Conservation (phyloP, 2,797 vertebrate genomes). For the Hydrocynus forskahlii region DNA sequence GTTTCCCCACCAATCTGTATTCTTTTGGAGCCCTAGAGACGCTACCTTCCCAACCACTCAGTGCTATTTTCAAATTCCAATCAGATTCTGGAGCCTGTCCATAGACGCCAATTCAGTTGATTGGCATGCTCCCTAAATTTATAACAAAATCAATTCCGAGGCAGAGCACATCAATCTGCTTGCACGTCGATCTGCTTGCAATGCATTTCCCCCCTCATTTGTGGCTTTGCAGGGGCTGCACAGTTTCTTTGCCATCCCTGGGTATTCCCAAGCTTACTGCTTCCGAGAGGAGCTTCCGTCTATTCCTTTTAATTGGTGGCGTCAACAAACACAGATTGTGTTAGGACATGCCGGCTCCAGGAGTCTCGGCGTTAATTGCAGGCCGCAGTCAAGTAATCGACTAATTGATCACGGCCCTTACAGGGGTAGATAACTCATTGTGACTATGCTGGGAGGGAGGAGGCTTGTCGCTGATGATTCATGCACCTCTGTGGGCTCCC, state of each 20-base stretch:
- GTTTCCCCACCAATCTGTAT: slow-evolving; percentile 75
- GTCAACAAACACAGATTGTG: slow-evolving; percentile 67
- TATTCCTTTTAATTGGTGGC: slow-evolving; percentile 68
- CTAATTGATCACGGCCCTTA: slow-evolving; percentile 78
- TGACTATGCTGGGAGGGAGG: slow-evolving; percentile 63
- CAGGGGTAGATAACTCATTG: slow-evolving; percentile 71
- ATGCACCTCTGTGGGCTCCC: slow-evolving; percentile 68
- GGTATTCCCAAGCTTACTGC: slow-evolving; percentile 59
- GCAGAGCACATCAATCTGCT: slow-evolving; percentile 66
- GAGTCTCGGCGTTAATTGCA: slow-evolving; percentile 75
- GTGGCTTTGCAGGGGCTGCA: slow-evolving; percentile 62
- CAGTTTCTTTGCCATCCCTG: slow-evolving; percentile 67
- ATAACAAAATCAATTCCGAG: slow-evolving; percentile 78
- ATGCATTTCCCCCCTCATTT: slow-evolving; percentile 68
- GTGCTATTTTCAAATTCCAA: slow-evolving; percentile 65
- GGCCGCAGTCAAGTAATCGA: slow-evolving; percentile 75
- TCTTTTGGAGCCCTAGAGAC: slow-evolving; percentile 72
- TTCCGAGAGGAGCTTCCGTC: slow-evolving; percentile 52
- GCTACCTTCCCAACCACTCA: slow-evolving; percentile 71
- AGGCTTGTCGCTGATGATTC: slow-evolving; percentile 75
- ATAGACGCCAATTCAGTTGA: slow-evolving; percentile 73
- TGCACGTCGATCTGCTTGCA: slow-evolving; percentile 70
- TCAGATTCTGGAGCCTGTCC: slow-evolving; percentile 67
- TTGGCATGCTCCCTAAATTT: slow-evolving; percentile 75
- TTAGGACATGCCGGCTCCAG: slow-evolving; percentile 64